Base-by-base conservation (phyloP, 2,113 vertebrate species). In the Corythornis madagascariensis region DNA sequence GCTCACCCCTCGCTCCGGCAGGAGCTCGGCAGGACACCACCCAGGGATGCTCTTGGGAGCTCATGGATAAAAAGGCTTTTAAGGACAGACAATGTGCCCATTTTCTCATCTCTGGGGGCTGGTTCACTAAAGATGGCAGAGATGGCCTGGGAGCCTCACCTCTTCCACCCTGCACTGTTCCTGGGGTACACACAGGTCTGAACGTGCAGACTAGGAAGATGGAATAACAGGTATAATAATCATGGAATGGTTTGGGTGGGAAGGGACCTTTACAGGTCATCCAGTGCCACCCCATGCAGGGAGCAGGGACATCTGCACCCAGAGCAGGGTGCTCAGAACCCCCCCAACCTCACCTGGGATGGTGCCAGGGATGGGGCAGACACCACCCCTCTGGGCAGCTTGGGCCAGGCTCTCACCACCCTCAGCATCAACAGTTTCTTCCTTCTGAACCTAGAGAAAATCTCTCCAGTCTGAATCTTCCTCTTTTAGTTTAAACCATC, bases 171-270 rank as follows among this genome's bases (percentile, higher is more conserved):
- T 60, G 73, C 6, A 9, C 14, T 9, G 3, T 45, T 75, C 47
- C 14, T 16, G 42, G 33, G 48, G 85, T 73, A 95, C 64, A 88
- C 22, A 10, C 45, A 92, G 80, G 59, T n/a, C 92, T 89, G 74
- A 86, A 84, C 80, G 82, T 13, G 28, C 53, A 55, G 92, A 74
- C 45, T 26, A 65, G 57, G 48, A 60, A 86, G 48, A 56, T 12
- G 31, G 88, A 85, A 59, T 86, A 89, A 93, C 61, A 88, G 53
- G 73, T 53, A 83, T 86, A 92, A 89, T 50, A 75, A 25, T 11
- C 15, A 38, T 16, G 25, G 33, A 61, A 61, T 25, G 9, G 14
- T 61, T 61, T 40, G 59, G 10, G 35, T 16, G 35, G 35, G 35
- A 61, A 38, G 22, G 59, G 33, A 61, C 22, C 33, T 61, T 40